These are phyloP conservation scores for Synanthedon vespiformis DNA, from an alignment of 2,888 invertebrate species.

Conservation along the genomic window DNA sequence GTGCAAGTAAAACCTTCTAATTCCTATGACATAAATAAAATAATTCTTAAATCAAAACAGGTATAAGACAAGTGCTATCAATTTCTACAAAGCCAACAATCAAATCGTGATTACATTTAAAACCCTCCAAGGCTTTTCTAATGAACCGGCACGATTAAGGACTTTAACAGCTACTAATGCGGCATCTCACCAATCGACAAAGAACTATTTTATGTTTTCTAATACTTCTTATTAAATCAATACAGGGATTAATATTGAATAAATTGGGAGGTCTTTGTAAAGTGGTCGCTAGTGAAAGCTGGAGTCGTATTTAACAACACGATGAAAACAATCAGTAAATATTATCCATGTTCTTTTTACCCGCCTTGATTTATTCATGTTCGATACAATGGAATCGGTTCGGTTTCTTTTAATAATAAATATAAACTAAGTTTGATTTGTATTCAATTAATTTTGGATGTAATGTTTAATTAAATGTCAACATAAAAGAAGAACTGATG, in stretches of 20 bases:
- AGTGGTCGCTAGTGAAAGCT: conserved; percentile 17
- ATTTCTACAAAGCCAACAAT: neutral
- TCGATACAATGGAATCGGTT: conserved; percentile 22
- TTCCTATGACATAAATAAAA: too few species aligned
- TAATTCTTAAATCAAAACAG: too few species aligned
- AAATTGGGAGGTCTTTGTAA: conserved; percentile 11
- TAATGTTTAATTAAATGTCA: too few species aligned
- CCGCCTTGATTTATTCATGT: conserved; percentile 29
- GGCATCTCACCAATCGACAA: conserved; percentile 15
- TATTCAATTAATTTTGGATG: too few species aligned
- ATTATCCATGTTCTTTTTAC: conserved; percentile 32
- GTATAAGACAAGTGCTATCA: neutral
- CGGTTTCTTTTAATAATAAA: conserved; percentile 19
- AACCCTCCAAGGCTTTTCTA: conserved; percentile 32
- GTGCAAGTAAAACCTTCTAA: too few species aligned
- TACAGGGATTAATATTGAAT: neutral
- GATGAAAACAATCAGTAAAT: conserved; percentile 43
- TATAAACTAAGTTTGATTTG: too few species aligned
- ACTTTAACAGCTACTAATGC: conserved; percentile 36
- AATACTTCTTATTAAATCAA: neutral
- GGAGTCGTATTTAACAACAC: conserved; percentile 29
- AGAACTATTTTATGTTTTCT: conserved; percentile 6
- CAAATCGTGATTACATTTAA: conserved; percentile 24
- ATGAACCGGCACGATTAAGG: conserved; percentile 33
- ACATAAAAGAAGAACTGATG: too few species aligned